These are phyloP conservation scores for Trochalopteron elliotii DNA, from an alignment of 2,113 vertebrate species.

Conservation along the genomic window DNA sequence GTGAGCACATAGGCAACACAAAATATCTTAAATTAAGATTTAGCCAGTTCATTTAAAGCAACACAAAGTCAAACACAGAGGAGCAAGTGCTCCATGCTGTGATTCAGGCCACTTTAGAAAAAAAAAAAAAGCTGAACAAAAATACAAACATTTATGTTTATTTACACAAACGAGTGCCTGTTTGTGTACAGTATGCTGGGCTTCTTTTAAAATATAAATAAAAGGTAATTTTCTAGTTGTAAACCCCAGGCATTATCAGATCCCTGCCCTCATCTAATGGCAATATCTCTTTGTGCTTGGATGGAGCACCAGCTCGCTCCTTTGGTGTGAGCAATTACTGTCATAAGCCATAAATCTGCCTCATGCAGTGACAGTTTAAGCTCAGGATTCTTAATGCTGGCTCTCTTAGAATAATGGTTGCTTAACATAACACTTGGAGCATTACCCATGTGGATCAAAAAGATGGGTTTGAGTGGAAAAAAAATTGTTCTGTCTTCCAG, in stretches of 20 bases:
- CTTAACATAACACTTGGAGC: conserved; percentile 27
- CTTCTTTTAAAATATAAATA: background rate
- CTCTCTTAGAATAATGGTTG: conserved; percentile 34
- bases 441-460: conserved; percentile 45
- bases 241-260: background rate
- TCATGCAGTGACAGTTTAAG: conserved; percentile 2
- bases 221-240: background rate
- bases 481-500: background rate
- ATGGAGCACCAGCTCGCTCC: background rate
- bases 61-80: background rate
- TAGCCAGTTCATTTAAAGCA: background rate
- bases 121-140: background rate
- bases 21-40: background rate
- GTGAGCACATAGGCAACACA: background rate
- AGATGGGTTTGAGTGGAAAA: background rate
- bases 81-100: background rate
- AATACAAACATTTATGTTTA: background rate
- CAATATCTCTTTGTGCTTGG: background rate
- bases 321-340: conserved; percentile 34
- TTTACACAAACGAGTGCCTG: background rate
- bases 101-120: background rate
- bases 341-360: conserved; percentile 29
- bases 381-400: background rate
- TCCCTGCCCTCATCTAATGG: background rate
- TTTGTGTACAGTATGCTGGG: background rate